These are phyloP conservation scores for Odontothrips loti DNA, from an alignment of 2,888 invertebrate genomes.

Conservation along the genomic window DNA sequence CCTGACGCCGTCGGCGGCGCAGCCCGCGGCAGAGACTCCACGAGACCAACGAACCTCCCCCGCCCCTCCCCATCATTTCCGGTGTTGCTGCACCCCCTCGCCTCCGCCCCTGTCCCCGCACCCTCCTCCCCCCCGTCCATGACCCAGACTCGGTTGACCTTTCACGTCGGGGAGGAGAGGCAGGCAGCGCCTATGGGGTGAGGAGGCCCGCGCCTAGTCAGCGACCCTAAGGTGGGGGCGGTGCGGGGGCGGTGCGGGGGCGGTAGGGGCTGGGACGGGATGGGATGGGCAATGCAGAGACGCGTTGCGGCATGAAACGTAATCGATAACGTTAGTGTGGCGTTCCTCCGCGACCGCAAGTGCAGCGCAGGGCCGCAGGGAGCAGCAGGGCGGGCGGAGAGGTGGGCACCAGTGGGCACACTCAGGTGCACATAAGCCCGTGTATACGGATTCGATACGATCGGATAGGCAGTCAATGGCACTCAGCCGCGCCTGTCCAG, in stretches of 20 bases:
- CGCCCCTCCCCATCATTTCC: not conserved
- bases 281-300: not conserved
- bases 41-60: not conserved
- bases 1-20: not conserved
- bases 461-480: no score
- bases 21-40: not conserved
- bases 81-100: not conserved
- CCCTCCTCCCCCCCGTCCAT: constrained; percentile 34
- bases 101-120: not conserved
- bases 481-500: no score
- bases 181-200: not conserved
- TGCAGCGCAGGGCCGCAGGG: not conserved
- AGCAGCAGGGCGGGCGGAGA: not conserved
- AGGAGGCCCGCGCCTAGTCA: not conserved
- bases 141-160: constrained; percentile 23
- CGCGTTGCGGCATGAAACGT: constrained; percentile 26
- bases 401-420: not conserved
- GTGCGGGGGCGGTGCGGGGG: not conserved
- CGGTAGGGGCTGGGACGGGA: not conserved
- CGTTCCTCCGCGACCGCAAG: not conserved
- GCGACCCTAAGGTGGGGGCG: not conserved
- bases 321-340: constrained; percentile 27
- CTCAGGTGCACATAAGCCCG: no score
- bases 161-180: not conserved
- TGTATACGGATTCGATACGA: no score